These are phyloP conservation scores for Piezodorus guildinii DNA, from an alignment of 1,140 invertebrate genomes.

Conservation along the genomic window DNA sequence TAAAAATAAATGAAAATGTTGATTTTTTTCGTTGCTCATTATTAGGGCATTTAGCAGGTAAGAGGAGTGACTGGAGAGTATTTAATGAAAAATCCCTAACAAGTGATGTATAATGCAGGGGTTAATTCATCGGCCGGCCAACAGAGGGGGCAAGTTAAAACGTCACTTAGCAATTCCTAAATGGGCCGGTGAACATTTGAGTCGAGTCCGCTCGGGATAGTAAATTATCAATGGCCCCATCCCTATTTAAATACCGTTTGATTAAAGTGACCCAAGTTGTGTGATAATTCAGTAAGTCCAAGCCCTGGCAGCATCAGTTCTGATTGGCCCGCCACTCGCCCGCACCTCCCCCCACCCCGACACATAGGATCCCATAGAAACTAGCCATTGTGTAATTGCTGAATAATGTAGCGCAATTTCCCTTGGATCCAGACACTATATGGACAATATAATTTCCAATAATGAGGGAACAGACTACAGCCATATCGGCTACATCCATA, in stretches of 20 bases:
- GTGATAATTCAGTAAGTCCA: conserved; percentile 12
- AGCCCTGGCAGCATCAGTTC: neutral
- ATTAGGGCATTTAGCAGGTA: no score
- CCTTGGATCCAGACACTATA: neutral
- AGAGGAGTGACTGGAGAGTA: no score
- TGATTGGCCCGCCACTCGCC: neutral
- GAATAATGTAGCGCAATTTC: conserved; percentile 11
- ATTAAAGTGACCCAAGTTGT: conserved; percentile 9
- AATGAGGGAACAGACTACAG: conserved; percentile 7
- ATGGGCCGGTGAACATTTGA: neutral
- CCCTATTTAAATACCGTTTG: conserved; percentile 8
- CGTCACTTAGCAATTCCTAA: conserved; percentile 9
- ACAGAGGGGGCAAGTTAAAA: neutral
- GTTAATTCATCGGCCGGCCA: no score
- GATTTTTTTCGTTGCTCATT: no score
- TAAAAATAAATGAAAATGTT: no score
- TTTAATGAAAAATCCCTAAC: no score
- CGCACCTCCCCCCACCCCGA: neutral
- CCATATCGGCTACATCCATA: conserved; percentile 1
- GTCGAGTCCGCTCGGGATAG: neutral
- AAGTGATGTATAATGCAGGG: no score
- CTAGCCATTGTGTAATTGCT: conserved; percentile 6
- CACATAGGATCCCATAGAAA: neutral
- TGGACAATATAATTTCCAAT: conserved; percentile 12
- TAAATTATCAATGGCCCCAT: conserved; percentile 10